These are phyloP conservation scores for Watsonalla cultraria DNA, from an alignment of 2,888 invertebrate species.

Conservation along the genomic window DNA sequence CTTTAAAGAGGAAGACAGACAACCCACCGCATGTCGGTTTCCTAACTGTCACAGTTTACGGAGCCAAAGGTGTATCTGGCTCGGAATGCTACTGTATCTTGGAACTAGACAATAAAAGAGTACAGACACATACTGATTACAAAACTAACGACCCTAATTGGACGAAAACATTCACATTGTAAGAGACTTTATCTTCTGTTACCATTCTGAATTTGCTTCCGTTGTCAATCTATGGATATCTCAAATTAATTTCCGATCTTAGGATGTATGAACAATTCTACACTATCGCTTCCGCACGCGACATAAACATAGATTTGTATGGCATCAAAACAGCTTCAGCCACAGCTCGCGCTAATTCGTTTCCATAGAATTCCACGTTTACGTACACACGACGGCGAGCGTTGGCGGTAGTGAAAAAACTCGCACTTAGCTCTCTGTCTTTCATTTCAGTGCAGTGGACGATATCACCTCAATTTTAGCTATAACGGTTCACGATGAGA, in stretches of 20 bases:
- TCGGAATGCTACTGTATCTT: conserved; percentile 97
- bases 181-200: conserved; percentile 52
- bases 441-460: conserved; percentile 82
- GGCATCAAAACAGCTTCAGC: too few species aligned
- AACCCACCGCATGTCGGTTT: conserved; percentile 87
- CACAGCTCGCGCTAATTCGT: too few species aligned
- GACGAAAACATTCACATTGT: conserved; percentile 99
- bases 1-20: conserved; percentile 20
- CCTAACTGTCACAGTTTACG: conserved; percentile 92
- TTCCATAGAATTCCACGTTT: too few species aligned
- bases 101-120: conserved; percentile 92
- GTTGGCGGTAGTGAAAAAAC: not conserved
- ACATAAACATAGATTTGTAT: too few species aligned
- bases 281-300: too few species aligned
- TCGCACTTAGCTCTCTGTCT: not conserved
- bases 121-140: conserved; percentile 97
- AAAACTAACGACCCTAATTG: conserved; percentile 96
- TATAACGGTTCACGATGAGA: conserved; percentile 96
- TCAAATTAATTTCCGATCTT: too few species aligned
- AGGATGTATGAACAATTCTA: too few species aligned
- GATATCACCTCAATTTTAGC: conserved; percentile 96
- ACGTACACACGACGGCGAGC: too few species aligned
- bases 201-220: too few species aligned
- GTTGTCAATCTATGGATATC: too few species aligned
- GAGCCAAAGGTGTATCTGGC: conserved; percentile 87